These are phyloP conservation scores for Aromia moschata DNA, from an alignment of 2,888 invertebrate species.

Conservation along the genomic window DNA sequence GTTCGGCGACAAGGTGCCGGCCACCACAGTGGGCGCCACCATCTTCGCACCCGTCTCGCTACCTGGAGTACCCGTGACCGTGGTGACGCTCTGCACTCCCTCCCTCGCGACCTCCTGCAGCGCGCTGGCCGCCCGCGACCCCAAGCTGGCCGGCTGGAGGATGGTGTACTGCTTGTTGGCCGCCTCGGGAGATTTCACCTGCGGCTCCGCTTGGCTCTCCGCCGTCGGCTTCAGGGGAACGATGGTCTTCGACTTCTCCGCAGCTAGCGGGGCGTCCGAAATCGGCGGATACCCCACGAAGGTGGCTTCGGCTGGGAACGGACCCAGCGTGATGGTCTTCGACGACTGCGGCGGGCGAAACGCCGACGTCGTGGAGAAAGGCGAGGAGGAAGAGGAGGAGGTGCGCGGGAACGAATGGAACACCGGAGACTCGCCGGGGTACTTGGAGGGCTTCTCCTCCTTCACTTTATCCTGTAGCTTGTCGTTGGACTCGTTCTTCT, in stretches of 20 bases:
- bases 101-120: conserved; percentile 78
- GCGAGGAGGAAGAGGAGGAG: conserved; percentile 51
- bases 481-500: conserved; percentile 71
- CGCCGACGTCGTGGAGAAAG: conserved; percentile 78
- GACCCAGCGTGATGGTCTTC: conserved; percentile 64
- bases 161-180: conserved; percentile 87
- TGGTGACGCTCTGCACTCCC: conserved; percentile 69
- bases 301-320: conserved; percentile 76
- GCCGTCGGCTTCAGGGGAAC: conserved; percentile 61
- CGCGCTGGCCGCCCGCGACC: conserved; percentile 83
- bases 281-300: conserved; percentile 76
- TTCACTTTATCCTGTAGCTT: conserved; percentile 63
- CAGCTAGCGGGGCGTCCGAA: conserved; percentile 50
- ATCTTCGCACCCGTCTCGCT: conserved; percentile 61
- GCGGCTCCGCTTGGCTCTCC: conserved; percentile 48
- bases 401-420: conserved; percentile 57
- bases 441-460: conserved; percentile 52
- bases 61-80: conserved; percentile 40
- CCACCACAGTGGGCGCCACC: conserved; percentile 44
- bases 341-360: conserved; percentile 73
- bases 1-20: conserved; percentile 76
- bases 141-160: conserved; percentile 82
- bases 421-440: conserved; percentile 63
- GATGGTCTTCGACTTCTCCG: conserved; percentile 64
- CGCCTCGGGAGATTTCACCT: conserved; percentile 60